Base-by-base conservation (phyloP, 2,797 vertebrate genomes). In the Diceros bicornis region DNA sequence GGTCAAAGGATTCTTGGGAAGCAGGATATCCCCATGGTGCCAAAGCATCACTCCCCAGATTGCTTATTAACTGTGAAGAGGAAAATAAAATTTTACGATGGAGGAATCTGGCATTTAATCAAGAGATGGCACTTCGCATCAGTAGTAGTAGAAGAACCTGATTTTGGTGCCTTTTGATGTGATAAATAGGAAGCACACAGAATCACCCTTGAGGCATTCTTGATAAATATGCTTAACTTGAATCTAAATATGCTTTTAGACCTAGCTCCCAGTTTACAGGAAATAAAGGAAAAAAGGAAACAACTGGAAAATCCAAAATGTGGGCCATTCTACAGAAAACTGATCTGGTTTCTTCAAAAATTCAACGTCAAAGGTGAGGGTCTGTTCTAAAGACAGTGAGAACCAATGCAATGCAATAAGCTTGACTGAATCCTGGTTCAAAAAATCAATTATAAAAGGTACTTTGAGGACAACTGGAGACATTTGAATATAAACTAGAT, bases 391-490 rank as follows among this genome's bases (percentile, higher is more conserved):
- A 81, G 37, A 75, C 32, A 55, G 9, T 20, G 44, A 27, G 29
- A 55, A 83, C 14, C 18, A 50, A 81, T 17, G 18, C 13, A 44
- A 79, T 34, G 16, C 25, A 69, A 21, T 52, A 41, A 81, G 11
- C 32, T 6, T 84, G 29, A 72, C 32, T 23, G 44, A 75, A 93
- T 89, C 50, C 55, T 41, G 13, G 10, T 13, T 66, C 14, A 62
- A 79, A 84, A 86, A 81, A 32, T 61, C 25, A 68, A 37, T 29
- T 34, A 69, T 12, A 86, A 95, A 96, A 96, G 62, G 23, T 29
- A 93, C 34, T 59, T 92, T 83, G 50, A 81, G 16, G 7, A 83
- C 23, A 77, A 85, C 47, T 89, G 23, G 25, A 79, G 57, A 95
- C 87, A 82, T 71, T 3, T 59, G 0, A 95, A 71, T 77, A 66